Conservation (phyloP, 2,797 vertebrate species). For the Chloroceryle amazona region DNA sequence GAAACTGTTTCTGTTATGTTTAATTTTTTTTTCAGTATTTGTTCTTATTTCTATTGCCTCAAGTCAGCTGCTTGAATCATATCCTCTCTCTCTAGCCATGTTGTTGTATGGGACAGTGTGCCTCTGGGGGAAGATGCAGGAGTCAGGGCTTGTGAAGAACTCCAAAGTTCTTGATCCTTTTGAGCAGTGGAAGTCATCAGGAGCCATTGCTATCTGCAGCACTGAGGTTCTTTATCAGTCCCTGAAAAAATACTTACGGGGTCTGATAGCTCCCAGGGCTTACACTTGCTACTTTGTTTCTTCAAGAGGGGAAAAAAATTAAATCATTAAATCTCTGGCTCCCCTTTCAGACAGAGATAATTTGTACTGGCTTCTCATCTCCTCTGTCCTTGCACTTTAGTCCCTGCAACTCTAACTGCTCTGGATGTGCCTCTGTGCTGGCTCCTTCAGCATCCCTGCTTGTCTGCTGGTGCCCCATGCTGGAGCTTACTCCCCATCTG, state of each 20-base stretch:
- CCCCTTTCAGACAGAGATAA: background rate
- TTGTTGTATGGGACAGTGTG: background rate
- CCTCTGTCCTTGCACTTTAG: background rate
- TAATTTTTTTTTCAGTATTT: background rate
- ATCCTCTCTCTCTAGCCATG: background rate
- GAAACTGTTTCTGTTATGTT: background rate
- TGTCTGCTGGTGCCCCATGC: background rate
- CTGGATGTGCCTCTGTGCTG: background rate
- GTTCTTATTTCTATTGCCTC: conserved; percentile 35
- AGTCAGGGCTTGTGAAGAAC: background rate
- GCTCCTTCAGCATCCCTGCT: background rate
- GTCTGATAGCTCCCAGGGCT: background rate
- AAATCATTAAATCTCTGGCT: background rate
- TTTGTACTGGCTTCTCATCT: background rate
- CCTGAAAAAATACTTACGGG: background rate
- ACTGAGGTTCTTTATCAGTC: background rate
- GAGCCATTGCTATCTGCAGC: background rate
- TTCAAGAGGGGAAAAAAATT: background rate
- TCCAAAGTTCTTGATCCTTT: background rate
- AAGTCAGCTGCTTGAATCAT: conserved; percentile 15
- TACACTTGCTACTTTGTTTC: background rate
- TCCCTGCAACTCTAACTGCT: background rate
- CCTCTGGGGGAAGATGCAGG: background rate
- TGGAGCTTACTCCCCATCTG: background rate
- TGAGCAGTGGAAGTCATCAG: background rate